Evolutionary conservation across 2,888 invertebrate genomes (phyloP).

Genomic region (Trachelus stipa): DNA sequence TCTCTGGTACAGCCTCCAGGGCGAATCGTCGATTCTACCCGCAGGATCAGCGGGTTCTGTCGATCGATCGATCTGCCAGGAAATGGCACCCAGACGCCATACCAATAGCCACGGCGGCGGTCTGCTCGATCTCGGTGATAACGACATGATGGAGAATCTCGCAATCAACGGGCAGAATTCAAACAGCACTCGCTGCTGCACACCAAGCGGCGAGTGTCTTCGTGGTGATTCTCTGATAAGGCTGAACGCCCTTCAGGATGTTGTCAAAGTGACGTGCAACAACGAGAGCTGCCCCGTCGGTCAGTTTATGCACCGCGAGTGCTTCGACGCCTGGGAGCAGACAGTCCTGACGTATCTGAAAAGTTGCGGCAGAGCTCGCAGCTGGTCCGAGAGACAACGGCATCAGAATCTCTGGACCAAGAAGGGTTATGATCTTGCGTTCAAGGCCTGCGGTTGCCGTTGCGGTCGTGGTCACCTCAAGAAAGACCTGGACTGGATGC

Average conservation of each 20-base stretch:
- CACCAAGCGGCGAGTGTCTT: conserved; percentile 84
- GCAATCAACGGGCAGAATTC: conserved; percentile 53
- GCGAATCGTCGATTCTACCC: not conserved
- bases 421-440: conserved; percentile 96
- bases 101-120: conserved; percentile 53
- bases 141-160: conserved; percentile 50
- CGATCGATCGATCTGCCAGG: conserved; percentile 3
- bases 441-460: conserved; percentile 94
- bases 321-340: conserved; percentile 95
- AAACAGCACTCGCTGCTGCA: conserved; percentile 79
- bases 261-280: conserved; percentile 92
- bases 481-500: conserved; percentile 94
- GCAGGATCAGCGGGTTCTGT: not conserved
- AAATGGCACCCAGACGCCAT: conserved; percentile 63
- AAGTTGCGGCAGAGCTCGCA: conserved; percentile 90
- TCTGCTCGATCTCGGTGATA: conserved; percentile 46
- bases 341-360: conserved; percentile 89
- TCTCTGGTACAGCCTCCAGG: not conserved
- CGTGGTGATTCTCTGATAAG: conserved; percentile 73
- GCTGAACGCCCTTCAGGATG: conserved; percentile 80
- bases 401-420: conserved; percentile 97
- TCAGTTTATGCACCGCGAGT: conserved; percentile 95
- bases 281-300: conserved; percentile 91
- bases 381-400: conserved; percentile 95
- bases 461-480: conserved; percentile 93